A percentile compares a stretch with the other conserved stretches of the same genome.
phyloP scores from a whole-genome alignment of 1,140 invertebrate genomes.

The Tetramorium simillimum region DNA sequence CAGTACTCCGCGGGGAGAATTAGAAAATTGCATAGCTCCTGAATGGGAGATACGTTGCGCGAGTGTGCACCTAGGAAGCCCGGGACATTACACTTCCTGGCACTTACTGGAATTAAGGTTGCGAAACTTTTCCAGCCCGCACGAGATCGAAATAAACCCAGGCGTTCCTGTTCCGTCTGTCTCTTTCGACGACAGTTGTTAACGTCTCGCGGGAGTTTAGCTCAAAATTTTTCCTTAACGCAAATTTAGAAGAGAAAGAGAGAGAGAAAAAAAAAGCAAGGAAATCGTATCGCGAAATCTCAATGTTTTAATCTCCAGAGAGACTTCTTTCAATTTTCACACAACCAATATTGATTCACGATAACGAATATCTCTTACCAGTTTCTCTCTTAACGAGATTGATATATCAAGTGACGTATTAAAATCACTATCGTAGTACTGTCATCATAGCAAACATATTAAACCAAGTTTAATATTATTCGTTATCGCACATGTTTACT shows the following conservation, averaged over 20 bases:
- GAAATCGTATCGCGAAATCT: not conserved
- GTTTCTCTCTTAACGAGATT: constrained; percentile 2
- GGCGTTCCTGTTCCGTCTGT: not conserved
- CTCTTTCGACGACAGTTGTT: constrained; percentile 16
- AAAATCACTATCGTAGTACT: constrained; percentile 27
- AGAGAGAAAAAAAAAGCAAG: not conserved
- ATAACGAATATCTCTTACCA: constrained; percentile 18
- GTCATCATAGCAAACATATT: constrained; percentile 41
- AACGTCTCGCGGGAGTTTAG: not conserved
- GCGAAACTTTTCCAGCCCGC: constrained; percentile 43
- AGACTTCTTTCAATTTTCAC: not conserved
- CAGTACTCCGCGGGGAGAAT: constrained; percentile 36
- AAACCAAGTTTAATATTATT: constrained; percentile 18
- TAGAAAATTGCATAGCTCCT: constrained; percentile 52
- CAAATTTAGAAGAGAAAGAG: not conserved
- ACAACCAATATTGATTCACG: not conserved
- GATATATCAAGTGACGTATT: constrained; percentile 29
- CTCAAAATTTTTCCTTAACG: constrained; percentile 19
- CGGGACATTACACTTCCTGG: constrained; percentile 57
- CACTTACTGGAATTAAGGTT: constrained; percentile 65
- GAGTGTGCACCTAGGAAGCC: constrained; percentile 50
- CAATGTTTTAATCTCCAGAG: not conserved
- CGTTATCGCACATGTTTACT: constrained; percentile 65
- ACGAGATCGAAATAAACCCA: constrained; percentile 48
- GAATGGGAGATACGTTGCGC: not conserved